A percentile compares a stretch with the other conserved stretches of the same genome.
Evolutionary conservation across 2,797 vertebrate species (phyloP).

Genomic region (Gobionotothen gibberifrons): DNA sequence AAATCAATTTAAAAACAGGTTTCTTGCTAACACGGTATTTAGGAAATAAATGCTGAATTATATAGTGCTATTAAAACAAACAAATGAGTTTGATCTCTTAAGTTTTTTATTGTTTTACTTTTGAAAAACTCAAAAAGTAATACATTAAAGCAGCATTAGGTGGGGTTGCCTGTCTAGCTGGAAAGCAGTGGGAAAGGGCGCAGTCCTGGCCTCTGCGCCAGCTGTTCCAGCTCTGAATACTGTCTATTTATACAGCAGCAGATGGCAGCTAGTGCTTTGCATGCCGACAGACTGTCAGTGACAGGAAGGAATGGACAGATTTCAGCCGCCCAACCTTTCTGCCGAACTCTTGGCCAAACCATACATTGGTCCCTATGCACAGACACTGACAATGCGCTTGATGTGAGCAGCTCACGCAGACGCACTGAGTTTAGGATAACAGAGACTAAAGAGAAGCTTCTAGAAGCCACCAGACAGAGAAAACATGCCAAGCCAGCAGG

Average conservation of each 20-base stretch:
- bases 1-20: background rate
- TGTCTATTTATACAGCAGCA: slow-evolving; percentile 86
- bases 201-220: slow-evolving; percentile 72
- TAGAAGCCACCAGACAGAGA: slow-evolving; percentile 74
- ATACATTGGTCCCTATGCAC: slow-evolving; percentile 52
- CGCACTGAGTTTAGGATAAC: slow-evolving; percentile 57
- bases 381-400: slow-evolving; percentile 56
- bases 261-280: slow-evolving; percentile 81
- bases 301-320: slow-evolving; percentile 85
- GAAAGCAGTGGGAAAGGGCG: slow-evolving; percentile 62
- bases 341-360: slow-evolving; percentile 63
- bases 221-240: slow-evolving; percentile 79
- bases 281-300: slow-evolving; percentile 83
- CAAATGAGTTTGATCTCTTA: background rate
- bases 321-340: slow-evolving; percentile 79
- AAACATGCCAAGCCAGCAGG: slow-evolving; percentile 76
- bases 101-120: background rate
- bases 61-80: background rate
- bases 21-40: background rate
- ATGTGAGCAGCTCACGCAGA: slow-evolving; percentile 63
- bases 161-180: slow-evolving; percentile 38
- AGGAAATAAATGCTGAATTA: background rate
- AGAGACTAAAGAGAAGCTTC: slow-evolving; percentile 70
- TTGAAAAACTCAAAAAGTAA: slow-evolving; percentile 4
- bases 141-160: slow-evolving; percentile 29